Percentiles rank a stretch among this genome's conserved stretches.
Conservation (phyloP, 2,888 invertebrate genomes). For the Hylaea fasciaria region DNA sequence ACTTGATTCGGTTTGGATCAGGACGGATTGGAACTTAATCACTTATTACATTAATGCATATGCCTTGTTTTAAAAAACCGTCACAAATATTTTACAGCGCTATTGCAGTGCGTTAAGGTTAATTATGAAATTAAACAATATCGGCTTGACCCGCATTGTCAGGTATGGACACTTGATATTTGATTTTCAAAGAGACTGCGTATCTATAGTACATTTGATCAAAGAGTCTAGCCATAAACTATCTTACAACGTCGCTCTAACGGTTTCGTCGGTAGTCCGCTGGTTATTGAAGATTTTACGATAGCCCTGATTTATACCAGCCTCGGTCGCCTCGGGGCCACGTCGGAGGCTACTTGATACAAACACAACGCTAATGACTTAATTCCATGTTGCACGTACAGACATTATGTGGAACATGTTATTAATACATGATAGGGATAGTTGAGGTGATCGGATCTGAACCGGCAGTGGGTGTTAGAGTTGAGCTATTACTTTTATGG, state of each 20-base stretch:
- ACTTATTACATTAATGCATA: too few relatives aligned
- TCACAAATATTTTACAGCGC: too few relatives aligned
- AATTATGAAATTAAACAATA: too few relatives aligned
- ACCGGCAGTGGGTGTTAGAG: slow-evolving; percentile 4
- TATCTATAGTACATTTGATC: too few relatives aligned
- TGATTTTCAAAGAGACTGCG: too few relatives aligned
- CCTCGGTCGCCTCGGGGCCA: slow-evolving; percentile 46
- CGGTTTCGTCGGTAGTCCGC: slow-evolving; percentile 49
- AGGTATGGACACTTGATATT: too few relatives aligned
- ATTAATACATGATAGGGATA: slow-evolving; percentile 26
- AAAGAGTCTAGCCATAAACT: slow-evolving; percentile 20
- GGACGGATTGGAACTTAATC: too few relatives aligned
- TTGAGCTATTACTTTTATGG: background rate
- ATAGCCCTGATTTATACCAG: slow-evolving; percentile 60
- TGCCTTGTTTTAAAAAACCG: too few relatives aligned
- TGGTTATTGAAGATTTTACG: slow-evolving; percentile 60
- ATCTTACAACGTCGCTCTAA: slow-evolving; percentile 34
- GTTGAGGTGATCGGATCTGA: slow-evolving; percentile 9
- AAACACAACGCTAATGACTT: slow-evolving; percentile 58
- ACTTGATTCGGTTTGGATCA: too few relatives aligned
- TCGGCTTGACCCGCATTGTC: too few relatives aligned
- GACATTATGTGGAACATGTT: slow-evolving; percentile 18
- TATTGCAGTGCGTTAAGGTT: too few relatives aligned
- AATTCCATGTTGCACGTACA: slow-evolving; percentile 45
- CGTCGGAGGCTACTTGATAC: slow-evolving; percentile 53